These are phyloP conservation scores for Lymantria monacha DNA, from an alignment of 2,888 invertebrate species.

Conservation along the genomic window DNA sequence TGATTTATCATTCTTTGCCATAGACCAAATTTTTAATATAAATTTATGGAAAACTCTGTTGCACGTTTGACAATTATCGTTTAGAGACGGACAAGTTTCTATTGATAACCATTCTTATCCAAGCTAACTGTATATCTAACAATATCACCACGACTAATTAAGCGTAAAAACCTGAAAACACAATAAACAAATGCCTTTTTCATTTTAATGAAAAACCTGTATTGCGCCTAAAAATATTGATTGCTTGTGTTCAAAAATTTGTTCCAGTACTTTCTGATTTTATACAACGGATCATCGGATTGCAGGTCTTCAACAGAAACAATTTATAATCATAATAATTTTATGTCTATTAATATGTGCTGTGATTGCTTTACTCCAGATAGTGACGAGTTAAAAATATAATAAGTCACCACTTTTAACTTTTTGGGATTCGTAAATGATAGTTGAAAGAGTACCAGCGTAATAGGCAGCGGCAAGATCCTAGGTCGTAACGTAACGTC, in stretches of 20 bases:
- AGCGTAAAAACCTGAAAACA: conserved; percentile 18
- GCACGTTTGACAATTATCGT: too few species aligned
- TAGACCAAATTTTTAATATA: too few species aligned
- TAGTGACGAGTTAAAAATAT: conserved; percentile 21
- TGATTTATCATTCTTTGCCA: too few species aligned
- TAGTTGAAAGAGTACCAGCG: too few species aligned
- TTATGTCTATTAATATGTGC: conserved; percentile 4
- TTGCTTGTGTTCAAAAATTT: not conserved
- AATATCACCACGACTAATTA: not conserved
- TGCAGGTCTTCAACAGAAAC: not conserved
- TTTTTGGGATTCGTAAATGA: too few species aligned
- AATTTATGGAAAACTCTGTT: too few species aligned
- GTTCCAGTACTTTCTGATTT: not conserved
- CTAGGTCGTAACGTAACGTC: too few species aligned
- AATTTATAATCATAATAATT: conserved; percentile 3
- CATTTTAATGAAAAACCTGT: not conserved
- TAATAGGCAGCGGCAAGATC: too few species aligned
- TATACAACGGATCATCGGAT: not conserved
- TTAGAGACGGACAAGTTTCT: too few species aligned
- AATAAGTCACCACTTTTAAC: conserved; percentile 41
- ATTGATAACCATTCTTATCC: too few species aligned
- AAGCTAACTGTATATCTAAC: too few species aligned
- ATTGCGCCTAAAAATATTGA: not conserved
- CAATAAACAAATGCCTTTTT: not conserved
- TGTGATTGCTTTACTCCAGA: conserved; percentile 27